Base-by-base conservation (phyloP, 2,888 invertebrate species). In the Sipha maydis region DNA sequence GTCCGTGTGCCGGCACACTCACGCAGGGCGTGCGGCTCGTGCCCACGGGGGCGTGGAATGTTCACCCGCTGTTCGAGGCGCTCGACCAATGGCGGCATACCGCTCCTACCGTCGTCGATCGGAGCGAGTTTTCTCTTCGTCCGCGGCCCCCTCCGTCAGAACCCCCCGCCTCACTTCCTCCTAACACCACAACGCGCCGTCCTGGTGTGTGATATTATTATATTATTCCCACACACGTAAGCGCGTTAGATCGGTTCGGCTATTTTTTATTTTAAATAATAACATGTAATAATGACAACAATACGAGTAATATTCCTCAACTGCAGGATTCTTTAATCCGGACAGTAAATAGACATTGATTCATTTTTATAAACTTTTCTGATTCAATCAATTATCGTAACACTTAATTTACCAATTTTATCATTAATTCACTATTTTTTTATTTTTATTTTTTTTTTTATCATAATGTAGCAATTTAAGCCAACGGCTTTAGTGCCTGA, bases 21-120 rank as follows among this genome's bases (percentile, higher is more conserved):
- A 25, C 71, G 31, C 21, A 38, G 83, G 83, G 85, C 85, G 79
- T 83, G 79, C 77, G 73, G 61, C 48, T n/a, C 79, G 78, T n/a
- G 56, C n/a, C 61, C 78, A 19, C 56, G 69, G 11, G 82, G 86
- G 90, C 86, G 89, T 89, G 90, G 89, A 77, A 41, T 34, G 84
- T 69, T 85, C 19, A 1, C 34, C 85, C 25, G 31, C 85, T 9
- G 77, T 8, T 61, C n/a, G 41, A 75, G 31, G 3, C 41, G 3
- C 14, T 8, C 75, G 75, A 41, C 88, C 88, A 88, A 88, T 82
- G 67, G 86, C 73, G 14, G 78, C 41, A n/a, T 56, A 75, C 61
- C 28, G 41, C 3, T n/a, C 25, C 48, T 21, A 78, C n/a, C 56
- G 56, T 14, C 28, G 61, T n/a, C 48, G 67, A 34, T 9, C 34